phyloP scores from a whole-genome alignment of 2,888 invertebrate species.

The Leptinotarsa juncta region DNA sequence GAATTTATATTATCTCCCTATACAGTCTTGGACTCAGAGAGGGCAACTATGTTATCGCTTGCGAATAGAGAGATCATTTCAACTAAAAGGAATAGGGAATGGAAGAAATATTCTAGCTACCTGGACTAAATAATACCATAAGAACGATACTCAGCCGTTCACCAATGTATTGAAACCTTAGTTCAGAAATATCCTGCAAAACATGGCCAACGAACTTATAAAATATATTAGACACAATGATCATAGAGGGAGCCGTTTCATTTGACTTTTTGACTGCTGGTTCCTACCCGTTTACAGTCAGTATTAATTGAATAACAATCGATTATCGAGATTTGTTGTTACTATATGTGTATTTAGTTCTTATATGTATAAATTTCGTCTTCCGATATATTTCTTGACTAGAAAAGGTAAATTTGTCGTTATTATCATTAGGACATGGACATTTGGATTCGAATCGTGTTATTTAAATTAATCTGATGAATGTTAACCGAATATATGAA shows the following conservation, averaged over 20 bases:
- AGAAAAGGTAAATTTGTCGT: constrained; percentile 20
- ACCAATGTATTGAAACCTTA: too few species aligned
- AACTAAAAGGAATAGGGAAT: too few species aligned
- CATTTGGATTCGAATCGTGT: constrained; percentile 42
- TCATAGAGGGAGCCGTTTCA: neutral
- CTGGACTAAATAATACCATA: too few species aligned
- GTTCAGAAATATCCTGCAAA: too few species aligned
- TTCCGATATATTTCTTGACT: constrained; percentile 49
- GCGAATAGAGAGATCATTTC: too few species aligned
- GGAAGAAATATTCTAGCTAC: too few species aligned
- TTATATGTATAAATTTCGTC: constrained; percentile 50
- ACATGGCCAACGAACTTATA: too few species aligned
- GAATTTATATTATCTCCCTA: too few species aligned
- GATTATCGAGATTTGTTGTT: constrained; percentile 37
- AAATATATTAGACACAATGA: too few species aligned
- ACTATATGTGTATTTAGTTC: constrained; percentile 46
- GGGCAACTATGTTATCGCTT: too few species aligned
- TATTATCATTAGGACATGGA: constrained; percentile 23
- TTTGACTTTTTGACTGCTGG: neutral
- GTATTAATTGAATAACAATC: constrained; percentile 7
- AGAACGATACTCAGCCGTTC: too few species aligned
- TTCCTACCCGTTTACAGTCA: constrained; percentile 2
- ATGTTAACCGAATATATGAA: constrained; percentile 47
- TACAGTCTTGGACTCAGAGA: too few species aligned
- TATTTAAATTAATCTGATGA: constrained; percentile 53